Conservation (phyloP, 2,888 invertebrate genomes). For the Cactoblastis cactorum region DNA sequence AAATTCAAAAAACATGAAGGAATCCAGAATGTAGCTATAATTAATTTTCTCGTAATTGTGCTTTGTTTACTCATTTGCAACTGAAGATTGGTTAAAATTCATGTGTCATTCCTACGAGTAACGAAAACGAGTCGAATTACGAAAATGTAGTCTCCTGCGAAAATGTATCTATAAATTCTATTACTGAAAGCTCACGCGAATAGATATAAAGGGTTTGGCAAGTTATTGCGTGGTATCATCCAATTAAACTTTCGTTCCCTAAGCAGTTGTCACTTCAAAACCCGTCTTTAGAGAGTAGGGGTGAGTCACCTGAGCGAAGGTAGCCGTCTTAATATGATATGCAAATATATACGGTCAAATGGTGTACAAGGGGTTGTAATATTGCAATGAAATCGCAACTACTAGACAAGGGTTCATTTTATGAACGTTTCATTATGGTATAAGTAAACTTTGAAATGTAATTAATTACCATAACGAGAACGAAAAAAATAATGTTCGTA, state of each 20-base stretch:
- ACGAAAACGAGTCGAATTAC: background rate
- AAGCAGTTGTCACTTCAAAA: conserved; percentile 49
- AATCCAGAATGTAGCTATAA: conserved; percentile 49
- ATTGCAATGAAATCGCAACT: too few relatives aligned
- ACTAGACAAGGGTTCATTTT: too few relatives aligned
- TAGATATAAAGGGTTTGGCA: background rate
- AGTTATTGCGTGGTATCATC: conserved; percentile 32
- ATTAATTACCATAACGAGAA: too few relatives aligned
- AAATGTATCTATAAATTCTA: background rate
- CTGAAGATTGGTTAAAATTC: conserved; percentile 36
- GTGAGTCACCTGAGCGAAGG: conserved; percentile 15
- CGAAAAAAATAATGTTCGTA: too few relatives aligned
- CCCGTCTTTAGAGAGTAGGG: conserved; percentile 32
- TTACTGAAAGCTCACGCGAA: background rate
- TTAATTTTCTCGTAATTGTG: conserved; percentile 41
- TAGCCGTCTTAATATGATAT: conserved; percentile 22
- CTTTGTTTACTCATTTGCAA: conserved; percentile 45
- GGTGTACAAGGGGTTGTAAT: conserved; percentile 16
- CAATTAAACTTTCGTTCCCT: conserved; percentile 54
- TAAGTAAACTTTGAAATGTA: too few relatives aligned
- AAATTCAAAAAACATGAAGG: conserved; percentile 40
- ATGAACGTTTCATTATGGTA: too few relatives aligned
- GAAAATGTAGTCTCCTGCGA: background rate
- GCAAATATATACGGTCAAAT: conserved; percentile 38
- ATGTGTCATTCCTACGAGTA: conserved; percentile 35